These are phyloP conservation scores for Aplochiton taeniatus DNA, from an alignment of 2,797 vertebrate genomes.

Conservation along the genomic window DNA sequence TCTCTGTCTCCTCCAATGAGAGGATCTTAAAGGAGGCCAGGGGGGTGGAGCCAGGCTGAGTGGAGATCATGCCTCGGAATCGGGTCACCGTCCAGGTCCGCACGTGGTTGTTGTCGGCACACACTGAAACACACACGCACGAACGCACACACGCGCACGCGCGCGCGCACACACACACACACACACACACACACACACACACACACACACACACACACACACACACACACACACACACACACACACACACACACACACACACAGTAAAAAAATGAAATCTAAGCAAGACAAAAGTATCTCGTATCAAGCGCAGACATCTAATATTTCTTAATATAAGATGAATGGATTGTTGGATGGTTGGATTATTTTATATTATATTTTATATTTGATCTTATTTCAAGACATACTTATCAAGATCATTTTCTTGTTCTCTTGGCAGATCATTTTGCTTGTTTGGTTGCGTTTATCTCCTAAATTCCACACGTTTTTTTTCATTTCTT, in stretches of 20 bases:
- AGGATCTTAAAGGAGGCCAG: constrained; percentile 97
- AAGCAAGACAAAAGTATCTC: too few species aligned
- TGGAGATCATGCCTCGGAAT: constrained; percentile 99
- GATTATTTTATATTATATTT: too few species aligned
- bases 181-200: background rate
- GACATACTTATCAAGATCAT: too few species aligned
- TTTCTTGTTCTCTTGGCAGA: too few species aligned
- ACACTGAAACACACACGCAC: constrained; percentile 75
- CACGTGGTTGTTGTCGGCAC: constrained; percentile 97
- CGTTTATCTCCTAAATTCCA: too few species aligned
- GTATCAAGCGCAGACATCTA: too few species aligned
- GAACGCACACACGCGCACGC: background rate
- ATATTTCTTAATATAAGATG: too few species aligned
- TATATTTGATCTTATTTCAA: too few species aligned
- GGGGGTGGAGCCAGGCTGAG: constrained; percentile 95
- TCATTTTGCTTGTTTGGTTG: too few species aligned
- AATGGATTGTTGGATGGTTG: too few species aligned
- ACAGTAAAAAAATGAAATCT: too few species aligned
- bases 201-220: constrained; percentile 2
- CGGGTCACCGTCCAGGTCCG: constrained; percentile 97
- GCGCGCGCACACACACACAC: background rate
- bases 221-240: constrained; percentile 1
- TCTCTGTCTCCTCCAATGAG: constrained; percentile 94
- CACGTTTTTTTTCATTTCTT: too few species aligned
- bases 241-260: constrained; percentile 5